Evolutionary conservation across 2,113 vertebrate species (phyloP).

Genomic region (Columbina picui): DNA sequence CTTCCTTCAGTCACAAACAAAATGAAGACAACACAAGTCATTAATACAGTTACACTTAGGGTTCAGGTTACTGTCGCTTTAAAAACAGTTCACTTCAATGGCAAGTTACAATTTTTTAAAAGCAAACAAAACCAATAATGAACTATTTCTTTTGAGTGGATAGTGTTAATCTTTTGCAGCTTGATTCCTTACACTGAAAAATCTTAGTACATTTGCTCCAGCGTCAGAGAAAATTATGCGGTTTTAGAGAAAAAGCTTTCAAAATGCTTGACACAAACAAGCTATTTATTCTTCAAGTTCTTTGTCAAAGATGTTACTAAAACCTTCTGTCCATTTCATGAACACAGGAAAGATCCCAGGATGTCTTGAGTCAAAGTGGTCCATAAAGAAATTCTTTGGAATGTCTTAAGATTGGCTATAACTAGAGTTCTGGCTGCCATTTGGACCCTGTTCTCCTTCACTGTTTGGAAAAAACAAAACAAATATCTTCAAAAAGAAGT

Average conservation of each 20-base stretch:
- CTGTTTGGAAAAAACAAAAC: slow-evolving; percentile 72
- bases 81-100: slow-evolving; percentile 26
- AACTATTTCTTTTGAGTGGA: slow-evolving; percentile 23
- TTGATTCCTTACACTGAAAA: slow-evolving; percentile 65
- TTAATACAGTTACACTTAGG: slow-evolving; percentile 62
- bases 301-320: slow-evolving; percentile 75
- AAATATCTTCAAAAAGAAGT: background rate
- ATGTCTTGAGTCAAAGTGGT: slow-evolving; percentile 79
- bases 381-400: slow-evolving; percentile 78
- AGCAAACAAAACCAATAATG: slow-evolving; percentile 29
- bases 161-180: slow-evolving; percentile 33
- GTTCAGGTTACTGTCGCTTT: slow-evolving; percentile 24
- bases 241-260: slow-evolving; percentile 78
- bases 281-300: slow-evolving; percentile 77
- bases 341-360: slow-evolving; percentile 65
- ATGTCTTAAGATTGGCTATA: slow-evolving; percentile 94
- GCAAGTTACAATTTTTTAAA: background rate
- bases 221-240: slow-evolving; percentile 69
- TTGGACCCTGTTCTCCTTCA: slow-evolving; percentile 98
- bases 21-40: slow-evolving; percentile 45
- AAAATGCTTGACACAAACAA: slow-evolving; percentile 81
- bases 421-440: slow-evolving; percentile 97
- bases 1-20: slow-evolving; percentile 62
- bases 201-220: slow-evolving; percentile 65
- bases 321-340: slow-evolving; percentile 71